These are phyloP conservation scores for Protonemura montana DNA, from an alignment of 2,888 invertebrate genomes.

Conservation along the genomic window DNA sequence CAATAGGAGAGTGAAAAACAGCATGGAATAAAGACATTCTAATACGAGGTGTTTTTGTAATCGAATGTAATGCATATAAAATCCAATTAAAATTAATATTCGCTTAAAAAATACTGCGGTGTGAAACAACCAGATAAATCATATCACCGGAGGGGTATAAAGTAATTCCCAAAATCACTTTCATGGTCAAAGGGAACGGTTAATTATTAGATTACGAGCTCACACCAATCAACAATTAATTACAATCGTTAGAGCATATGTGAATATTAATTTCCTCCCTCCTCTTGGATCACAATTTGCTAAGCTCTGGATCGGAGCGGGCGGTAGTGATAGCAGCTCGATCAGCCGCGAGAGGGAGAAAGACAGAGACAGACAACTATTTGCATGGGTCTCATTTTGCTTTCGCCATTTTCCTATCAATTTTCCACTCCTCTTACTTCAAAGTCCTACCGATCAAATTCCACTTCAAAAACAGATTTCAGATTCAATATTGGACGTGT, in stretches of 20 bases:
- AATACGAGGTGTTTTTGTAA: neutral
- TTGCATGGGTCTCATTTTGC: conserved; percentile 35
- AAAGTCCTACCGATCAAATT: conserved; percentile 28
- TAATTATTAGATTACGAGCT: conserved; percentile 9
- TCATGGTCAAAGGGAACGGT: neutral
- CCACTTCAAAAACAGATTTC: conserved; percentile 39
- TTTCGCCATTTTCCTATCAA: conserved; percentile 41
- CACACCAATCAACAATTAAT: conserved; percentile 34
- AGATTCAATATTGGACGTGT: conserved; percentile 42
- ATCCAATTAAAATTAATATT: neutral
- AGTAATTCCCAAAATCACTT: neutral
- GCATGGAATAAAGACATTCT: neutral
- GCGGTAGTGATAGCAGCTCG: neutral
- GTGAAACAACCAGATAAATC: neutral
- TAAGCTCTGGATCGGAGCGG: neutral
- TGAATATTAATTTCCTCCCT: conserved; percentile 29
- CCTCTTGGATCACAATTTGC: conserved; percentile 26
- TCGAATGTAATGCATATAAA: neutral
- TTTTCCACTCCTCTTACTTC: conserved; percentile 41
- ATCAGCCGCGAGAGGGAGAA: conserved; percentile 18
- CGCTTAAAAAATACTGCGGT: neutral
- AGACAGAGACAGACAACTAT: conserved; percentile 7
- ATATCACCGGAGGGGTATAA: neutral
- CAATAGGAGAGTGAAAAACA: neutral
- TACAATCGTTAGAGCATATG: conserved; percentile 26